These are phyloP conservation scores for Cetoscarus ocellatus DNA, from an alignment of 2,797 vertebrate genomes.

Conservation along the genomic window DNA sequence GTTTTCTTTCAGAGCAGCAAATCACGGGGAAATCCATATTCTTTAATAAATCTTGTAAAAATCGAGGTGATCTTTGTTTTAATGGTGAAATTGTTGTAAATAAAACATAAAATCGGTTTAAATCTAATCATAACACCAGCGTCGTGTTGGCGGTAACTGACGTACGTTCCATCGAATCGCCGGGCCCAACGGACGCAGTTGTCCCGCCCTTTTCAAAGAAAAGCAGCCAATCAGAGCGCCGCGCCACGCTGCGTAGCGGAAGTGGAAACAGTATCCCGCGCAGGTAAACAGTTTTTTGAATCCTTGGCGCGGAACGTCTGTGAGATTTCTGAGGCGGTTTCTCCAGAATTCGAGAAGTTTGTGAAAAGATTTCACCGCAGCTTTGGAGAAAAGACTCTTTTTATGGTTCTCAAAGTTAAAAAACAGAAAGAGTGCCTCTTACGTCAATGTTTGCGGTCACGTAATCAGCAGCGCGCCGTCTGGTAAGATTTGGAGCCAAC, in stretches of 20 bases:
- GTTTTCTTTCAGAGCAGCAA: constrained; percentile 46
- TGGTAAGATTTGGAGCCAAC: no score
- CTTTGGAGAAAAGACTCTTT: accelerated
- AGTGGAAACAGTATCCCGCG: constrained; percentile 78
- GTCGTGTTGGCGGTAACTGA: constrained; percentile 77
- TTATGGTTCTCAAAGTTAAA: accelerated
- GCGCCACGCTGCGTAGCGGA: constrained; percentile 47
- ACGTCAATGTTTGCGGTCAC: background rate
- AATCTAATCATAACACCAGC: constrained; percentile 42
- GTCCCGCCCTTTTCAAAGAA: constrained; percentile 57
- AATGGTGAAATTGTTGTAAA: background rate
- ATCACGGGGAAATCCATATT: no score
- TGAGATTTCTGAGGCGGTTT: background rate
- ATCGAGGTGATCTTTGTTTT: background rate
- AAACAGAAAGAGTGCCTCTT: accelerated
- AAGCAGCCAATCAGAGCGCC: constrained; percentile 72
- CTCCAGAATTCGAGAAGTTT: constrained; percentile 4
- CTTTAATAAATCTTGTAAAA: background rate
- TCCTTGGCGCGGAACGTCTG: constrained; percentile 85
- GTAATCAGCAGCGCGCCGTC: constrained; percentile 7
- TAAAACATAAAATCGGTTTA: background rate
- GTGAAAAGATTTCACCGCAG: accelerated
- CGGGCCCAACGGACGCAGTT: constrained; percentile 18
- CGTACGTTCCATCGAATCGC: constrained; percentile 66
- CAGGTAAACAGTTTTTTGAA: constrained; percentile 84